Conservation (phyloP, 2,797 vertebrate genomes). For the Zalophus californianus region DNA sequence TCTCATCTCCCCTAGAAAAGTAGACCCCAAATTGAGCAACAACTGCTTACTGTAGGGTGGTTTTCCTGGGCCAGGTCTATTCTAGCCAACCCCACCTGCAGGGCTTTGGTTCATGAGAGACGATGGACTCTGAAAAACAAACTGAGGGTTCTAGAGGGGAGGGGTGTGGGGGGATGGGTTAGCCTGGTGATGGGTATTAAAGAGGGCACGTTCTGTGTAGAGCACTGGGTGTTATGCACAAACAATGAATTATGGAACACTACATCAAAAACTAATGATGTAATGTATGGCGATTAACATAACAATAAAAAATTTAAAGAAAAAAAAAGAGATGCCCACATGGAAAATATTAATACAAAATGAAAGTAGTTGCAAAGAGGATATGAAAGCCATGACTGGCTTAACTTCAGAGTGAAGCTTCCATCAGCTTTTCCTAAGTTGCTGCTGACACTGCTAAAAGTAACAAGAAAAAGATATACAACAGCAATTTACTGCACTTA, state of each 20-base stretch:
- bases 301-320: too few species aligned
- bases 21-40: background rate
- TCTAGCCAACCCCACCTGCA: background rate
- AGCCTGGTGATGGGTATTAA: too few species aligned
- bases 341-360: slow-evolving; percentile 66
- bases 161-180: too few species aligned
- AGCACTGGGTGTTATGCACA: too few species aligned
- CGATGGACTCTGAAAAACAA: too few species aligned
- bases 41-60: background rate
- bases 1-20: background rate
- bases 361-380: slow-evolving; percentile 25
- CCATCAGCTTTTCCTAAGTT: slow-evolving; percentile 3
- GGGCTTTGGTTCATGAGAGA: background rate
- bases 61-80: background rate
- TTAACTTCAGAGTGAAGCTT: slow-evolving; percentile 33
- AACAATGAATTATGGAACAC: too few species aligned
- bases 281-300: too few species aligned
- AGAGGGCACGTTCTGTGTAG: too few species aligned
- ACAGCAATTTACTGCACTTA: background rate
- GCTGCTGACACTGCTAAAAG: background rate
- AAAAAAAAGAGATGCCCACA: background rate
- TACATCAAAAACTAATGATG: too few species aligned
- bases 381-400: slow-evolving; percentile 34
- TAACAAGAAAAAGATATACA: slow-evolving; percentile 57
- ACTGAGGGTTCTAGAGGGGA: too few species aligned